phyloP scores from a whole-genome alignment of 1,140 invertebrate species.

The Catajapyx aquilonaris region DNA sequence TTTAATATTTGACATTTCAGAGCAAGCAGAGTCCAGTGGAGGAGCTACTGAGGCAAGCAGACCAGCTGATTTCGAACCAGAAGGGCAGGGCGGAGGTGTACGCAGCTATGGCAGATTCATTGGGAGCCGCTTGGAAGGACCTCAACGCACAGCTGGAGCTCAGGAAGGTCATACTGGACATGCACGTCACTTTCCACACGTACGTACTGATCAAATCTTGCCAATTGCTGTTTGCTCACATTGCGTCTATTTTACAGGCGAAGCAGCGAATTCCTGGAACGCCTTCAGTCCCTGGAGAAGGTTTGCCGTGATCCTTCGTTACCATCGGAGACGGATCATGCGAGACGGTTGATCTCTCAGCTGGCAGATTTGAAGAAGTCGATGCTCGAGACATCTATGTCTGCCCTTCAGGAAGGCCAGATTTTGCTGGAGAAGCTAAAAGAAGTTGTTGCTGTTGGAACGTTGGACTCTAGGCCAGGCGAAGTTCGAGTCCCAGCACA shows the following conservation, averaged over 20 bases:
- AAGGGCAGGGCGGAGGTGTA: slow-evolving; percentile 57
- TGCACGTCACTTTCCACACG: slow-evolving; percentile 49
- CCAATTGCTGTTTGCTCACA: too few relatives aligned
- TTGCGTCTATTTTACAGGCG: slow-evolving; percentile 29
- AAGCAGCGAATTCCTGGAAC: slow-evolving; percentile 41
- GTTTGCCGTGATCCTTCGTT: slow-evolving; percentile 36
- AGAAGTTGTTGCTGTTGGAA: slow-evolving; percentile 39
- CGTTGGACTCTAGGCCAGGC: slow-evolving; percentile 49
- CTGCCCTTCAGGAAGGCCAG: slow-evolving; percentile 56
- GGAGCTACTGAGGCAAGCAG: slow-evolving; percentile 64
- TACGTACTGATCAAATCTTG: too few relatives aligned
- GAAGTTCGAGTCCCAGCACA: slow-evolving; percentile 38
- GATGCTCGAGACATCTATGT: slow-evolving; percentile 53
- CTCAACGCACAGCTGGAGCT: slow-evolving; percentile 58
- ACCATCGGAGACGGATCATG: slow-evolving; percentile 41
- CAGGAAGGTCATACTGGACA: slow-evolving; percentile 50
- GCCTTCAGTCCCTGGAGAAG: slow-evolving; percentile 42
- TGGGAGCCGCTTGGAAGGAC: slow-evolving; percentile 71
- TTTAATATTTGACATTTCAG: slow-evolving; percentile 25
- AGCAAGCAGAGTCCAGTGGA: slow-evolving; percentile 78
- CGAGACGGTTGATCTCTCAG: slow-evolving; percentile 36
- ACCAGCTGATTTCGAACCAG: slow-evolving; percentile 58
- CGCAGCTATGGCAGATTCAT: slow-evolving; percentile 73
- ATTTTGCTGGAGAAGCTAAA: slow-evolving; percentile 42
- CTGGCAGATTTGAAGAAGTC: slow-evolving; percentile 39